These are phyloP conservation scores for Ophiothrix spiculata DNA, from an alignment of 35 echinoderm and acorn worm species.

Conservation along the genomic window DNA sequence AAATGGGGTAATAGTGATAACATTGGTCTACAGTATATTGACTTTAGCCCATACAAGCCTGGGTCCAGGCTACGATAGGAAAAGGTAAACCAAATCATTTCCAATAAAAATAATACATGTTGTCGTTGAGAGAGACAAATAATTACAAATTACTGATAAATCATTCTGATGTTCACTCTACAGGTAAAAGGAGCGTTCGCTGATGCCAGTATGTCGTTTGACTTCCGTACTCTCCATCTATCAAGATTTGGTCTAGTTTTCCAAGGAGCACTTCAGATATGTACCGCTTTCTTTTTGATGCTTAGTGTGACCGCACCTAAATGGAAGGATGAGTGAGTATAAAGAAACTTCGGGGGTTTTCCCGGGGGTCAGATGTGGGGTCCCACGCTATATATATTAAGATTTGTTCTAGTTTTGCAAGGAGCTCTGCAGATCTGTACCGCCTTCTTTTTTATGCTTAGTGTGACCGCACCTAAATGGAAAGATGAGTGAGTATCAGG, in stretches of 20 bases:
- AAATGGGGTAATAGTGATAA: too few relatives aligned
- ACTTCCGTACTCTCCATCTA: conserved; percentile 61
- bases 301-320: conserved; percentile 82
- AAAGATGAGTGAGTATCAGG: conserved; percentile 70
- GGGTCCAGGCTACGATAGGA: too few relatives aligned
- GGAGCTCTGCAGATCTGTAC: conserved; percentile 72
- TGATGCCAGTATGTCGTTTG: conserved; percentile 45
- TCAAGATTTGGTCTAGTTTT: conserved; percentile 91
- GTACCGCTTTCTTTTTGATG: conserved; percentile 88
- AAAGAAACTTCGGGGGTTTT: not conserved
- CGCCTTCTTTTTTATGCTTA: conserved; percentile 89
- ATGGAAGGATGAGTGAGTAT: conserved; percentile 79
- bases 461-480: conserved; percentile 75
- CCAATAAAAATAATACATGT: too few relatives aligned
- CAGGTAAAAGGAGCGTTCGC: conserved; percentile 96
- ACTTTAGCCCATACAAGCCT: too few relatives aligned
- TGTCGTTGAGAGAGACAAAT: too few relatives aligned
- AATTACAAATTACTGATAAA: too few relatives aligned
- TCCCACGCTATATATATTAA: too few relatives aligned
- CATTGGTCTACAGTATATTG: too few relatives aligned
- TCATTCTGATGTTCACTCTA: conserved; percentile 16
- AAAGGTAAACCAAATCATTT: too few relatives aligned
- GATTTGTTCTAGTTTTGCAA: conserved; percentile 86
- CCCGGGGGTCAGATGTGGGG: too few relatives aligned
- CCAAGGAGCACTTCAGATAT: conserved; percentile 80